These are phyloP conservation scores for Ernsta delagoae DNA, from an alignment of 2,888 invertebrate genomes.

Conservation along the genomic window DNA sequence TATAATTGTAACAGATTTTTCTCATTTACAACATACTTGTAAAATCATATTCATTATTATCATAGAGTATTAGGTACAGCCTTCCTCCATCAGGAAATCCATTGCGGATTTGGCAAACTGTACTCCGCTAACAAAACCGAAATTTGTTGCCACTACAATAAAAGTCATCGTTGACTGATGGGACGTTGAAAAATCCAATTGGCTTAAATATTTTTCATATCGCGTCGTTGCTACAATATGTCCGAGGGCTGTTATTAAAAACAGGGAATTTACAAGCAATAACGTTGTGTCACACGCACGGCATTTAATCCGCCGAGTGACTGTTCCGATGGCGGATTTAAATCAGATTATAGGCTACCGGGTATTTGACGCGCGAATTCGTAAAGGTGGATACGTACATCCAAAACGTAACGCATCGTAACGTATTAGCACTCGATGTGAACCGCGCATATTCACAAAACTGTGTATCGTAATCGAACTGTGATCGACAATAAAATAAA, in stretches of 20 bases:
- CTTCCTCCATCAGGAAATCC: background rate
- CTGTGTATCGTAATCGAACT: too few species aligned
- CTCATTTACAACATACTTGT: background rate
- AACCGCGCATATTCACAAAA: too few species aligned
- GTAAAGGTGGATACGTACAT: slow-evolving; percentile 5
- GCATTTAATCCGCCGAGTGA: slow-evolving; percentile 46
- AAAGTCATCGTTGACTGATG: background rate
- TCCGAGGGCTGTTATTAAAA: slow-evolving; percentile 43
- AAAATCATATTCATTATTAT: background rate
- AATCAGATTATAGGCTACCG: slow-evolving; percentile 49
- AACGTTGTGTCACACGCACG: slow-evolving; percentile 41
- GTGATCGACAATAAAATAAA: too few species aligned
- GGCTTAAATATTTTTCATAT: slow-evolving; percentile 7
- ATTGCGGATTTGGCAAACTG: background rate
- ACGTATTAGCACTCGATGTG: too few species aligned
- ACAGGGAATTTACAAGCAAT: slow-evolving; percentile 46
- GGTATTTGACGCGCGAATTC: slow-evolving; percentile 33
- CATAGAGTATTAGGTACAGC: too few species aligned
- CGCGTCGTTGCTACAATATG: slow-evolving; percentile 12
- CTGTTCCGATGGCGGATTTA: slow-evolving; percentile 50
- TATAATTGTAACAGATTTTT: background rate
- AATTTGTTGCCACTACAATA: background rate
- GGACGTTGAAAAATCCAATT: slow-evolving; percentile 14
- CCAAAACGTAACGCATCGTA: too few species aligned
- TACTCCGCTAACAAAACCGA: background rate